A percentile compares a stretch with the other conserved stretches of the same genome.
Evolutionary conservation across 1,140 invertebrate genomes (phyloP).

Genomic region (Drosophila pectinifera): DNA sequence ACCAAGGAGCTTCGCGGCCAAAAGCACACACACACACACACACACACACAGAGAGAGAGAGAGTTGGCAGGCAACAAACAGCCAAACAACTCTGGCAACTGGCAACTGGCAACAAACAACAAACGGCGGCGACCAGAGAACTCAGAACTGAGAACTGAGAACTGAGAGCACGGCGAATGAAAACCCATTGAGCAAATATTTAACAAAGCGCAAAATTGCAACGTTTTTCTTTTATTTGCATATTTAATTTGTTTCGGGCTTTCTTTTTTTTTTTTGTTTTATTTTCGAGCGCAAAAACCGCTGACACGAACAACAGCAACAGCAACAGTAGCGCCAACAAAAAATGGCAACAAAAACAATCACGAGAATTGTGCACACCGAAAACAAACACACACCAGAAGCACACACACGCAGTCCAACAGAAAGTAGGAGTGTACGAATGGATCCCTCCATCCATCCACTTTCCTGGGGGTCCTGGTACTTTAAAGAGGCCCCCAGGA

Average conservation of each 20-base stretch:
- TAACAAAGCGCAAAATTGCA: conserved; percentile 81
- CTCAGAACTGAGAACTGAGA: not conserved
- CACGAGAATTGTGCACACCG: conserved; percentile 45
- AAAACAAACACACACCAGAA: conserved; percentile 32
- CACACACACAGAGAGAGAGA: not conserved
- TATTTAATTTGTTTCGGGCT: conserved; percentile 81
- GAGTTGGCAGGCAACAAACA: conserved; percentile 10
- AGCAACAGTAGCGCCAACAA: conserved; percentile 8
- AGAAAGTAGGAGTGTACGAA: conserved; percentile 5
- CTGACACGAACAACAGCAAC: conserved; percentile 51
- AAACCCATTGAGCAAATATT: conserved; percentile 80
- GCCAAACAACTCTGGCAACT: conserved; percentile 7
- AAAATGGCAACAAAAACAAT: conserved; percentile 44
- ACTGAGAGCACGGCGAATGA: conserved; percentile 15
- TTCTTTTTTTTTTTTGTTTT: no score
- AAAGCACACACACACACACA: not conserved
- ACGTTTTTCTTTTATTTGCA: conserved; percentile 78
- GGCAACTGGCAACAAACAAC: conserved; percentile 8
- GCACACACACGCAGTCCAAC: conserved; percentile 10
- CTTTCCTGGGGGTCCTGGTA: conserved; percentile 1
- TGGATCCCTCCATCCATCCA: not conserved
- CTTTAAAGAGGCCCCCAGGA: conserved; percentile 19
- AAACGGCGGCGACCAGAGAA: not conserved
- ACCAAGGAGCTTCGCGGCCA: conserved; percentile 4
- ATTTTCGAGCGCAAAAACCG: conserved; percentile 52